phyloP scores from a whole-genome alignment of 2,797 vertebrate species.

The Oreortyx pictus region DNA sequence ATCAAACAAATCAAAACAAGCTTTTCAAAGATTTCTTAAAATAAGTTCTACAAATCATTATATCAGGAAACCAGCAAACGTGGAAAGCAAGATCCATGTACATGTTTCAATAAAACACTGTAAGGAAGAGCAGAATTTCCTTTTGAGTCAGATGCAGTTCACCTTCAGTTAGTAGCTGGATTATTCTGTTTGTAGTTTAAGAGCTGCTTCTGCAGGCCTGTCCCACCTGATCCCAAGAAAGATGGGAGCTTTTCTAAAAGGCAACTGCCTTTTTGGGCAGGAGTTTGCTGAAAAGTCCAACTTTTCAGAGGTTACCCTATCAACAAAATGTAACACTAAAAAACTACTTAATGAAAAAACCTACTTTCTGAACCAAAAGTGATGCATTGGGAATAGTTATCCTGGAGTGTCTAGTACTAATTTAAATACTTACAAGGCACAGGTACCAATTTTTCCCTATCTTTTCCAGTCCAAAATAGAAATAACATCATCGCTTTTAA shows the following conservation, averaged over 20 bases:
- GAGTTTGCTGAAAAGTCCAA: conserved; percentile 26
- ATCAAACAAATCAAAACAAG: not conserved
- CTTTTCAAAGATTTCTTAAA: not conserved
- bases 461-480: conserved; percentile 9
- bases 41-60: not conserved
- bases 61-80: not conserved
- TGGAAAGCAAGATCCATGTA: not conserved
- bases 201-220: not conserved
- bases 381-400: not conserved
- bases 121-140: not conserved
- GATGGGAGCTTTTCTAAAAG: not conserved
- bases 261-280: not conserved
- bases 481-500: not conserved
- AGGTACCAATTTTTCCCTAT: not conserved
- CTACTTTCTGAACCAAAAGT: conserved; percentile 18
- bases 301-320: conserved; percentile 44
- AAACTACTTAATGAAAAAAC: not conserved
- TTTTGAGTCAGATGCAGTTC: not conserved
- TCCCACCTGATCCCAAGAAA: not conserved
- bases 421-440: conserved; percentile 21
- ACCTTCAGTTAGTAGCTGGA: not conserved
- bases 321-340: conserved; percentile 38
- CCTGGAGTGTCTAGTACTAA: not conserved
- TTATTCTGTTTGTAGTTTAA: not conserved
- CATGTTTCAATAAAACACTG: not conserved